These are phyloP conservation scores for Drosophila leontia DNA, from an alignment of 1,140 invertebrate genomes.

Conservation along the genomic window DNA sequence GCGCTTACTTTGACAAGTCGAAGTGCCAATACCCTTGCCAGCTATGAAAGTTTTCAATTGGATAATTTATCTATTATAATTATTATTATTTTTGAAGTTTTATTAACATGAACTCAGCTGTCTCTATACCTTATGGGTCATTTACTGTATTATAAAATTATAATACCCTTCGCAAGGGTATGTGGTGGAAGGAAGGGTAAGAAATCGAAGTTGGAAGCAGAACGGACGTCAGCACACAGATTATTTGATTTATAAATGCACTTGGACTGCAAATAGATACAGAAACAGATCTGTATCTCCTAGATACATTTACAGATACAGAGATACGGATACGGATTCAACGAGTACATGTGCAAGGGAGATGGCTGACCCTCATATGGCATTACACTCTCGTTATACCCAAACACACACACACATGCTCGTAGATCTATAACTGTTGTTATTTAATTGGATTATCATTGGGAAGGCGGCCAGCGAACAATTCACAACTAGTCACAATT, in stretches of 20 bases:
- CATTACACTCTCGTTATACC: background rate
- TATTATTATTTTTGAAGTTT: background rate
- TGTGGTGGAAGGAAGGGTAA: background rate
- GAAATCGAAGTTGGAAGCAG: conserved; percentile 29
- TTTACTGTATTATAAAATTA: background rate
- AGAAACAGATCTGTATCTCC: conserved; percentile 7
- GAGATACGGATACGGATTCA: conserved; percentile 7
- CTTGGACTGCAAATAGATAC: conserved; percentile 32
- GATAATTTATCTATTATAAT: background rate
- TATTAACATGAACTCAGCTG: background rate
- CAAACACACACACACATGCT: background rate
- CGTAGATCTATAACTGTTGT: conserved; percentile 33
- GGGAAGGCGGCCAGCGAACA: conserved; percentile 28
- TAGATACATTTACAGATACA: conserved; percentile 3
- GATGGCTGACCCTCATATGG: background rate
- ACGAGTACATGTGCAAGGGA: conserved; percentile 5
- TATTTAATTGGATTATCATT: conserved; percentile 44
- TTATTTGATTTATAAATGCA: conserved; percentile 42
- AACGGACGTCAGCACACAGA: conserved; percentile 27
- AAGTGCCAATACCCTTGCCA: background rate
- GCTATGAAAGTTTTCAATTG: background rate
- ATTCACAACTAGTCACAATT: conserved; percentile 29
- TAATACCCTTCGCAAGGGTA: background rate
- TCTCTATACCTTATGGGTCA: background rate
- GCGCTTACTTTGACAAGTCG: background rate